phyloP scores from a whole-genome alignment of 1,140 invertebrate genomes.

The Bombus fervidus region DNA sequence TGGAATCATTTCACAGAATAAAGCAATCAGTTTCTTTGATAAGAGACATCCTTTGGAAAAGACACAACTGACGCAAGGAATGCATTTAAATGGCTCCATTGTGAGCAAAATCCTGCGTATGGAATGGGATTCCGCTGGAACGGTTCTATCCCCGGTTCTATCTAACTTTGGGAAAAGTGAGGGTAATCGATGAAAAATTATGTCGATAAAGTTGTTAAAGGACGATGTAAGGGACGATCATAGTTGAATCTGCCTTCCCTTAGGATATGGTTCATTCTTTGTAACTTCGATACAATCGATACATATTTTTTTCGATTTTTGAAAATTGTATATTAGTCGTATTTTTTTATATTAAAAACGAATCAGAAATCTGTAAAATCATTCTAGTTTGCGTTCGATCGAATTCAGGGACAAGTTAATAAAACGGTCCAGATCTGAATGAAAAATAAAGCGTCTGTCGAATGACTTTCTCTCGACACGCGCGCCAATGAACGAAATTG shows the following conservation, averaged over 20 bases:
- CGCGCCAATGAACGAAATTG: conserved; percentile 28
- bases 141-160: neutral
- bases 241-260: neutral
- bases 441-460: neutral
- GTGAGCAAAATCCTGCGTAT: neutral
- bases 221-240: too few relatives aligned
- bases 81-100: conserved; percentile 69
- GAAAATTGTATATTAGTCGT: neutral
- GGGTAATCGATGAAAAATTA: neutral
- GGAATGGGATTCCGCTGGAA: neutral
- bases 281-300: too few relatives aligned
- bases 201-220: neutral
- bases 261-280: neutral
- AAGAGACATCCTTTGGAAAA: conserved; percentile 11
- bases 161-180: neutral
- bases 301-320: neutral
- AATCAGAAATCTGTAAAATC: neutral
- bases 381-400: neutral
- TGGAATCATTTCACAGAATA: neutral
- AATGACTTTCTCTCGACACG: conserved; percentile 30
- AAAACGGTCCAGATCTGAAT: neutral
- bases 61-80: conserved; percentile 24
- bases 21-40: conserved; percentile 23
- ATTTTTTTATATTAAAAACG: neutral
- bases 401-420: neutral